phyloP scores from a whole-genome alignment of 2,113 vertebrate species.

The Paramisgurnus dabryanus region DNA sequence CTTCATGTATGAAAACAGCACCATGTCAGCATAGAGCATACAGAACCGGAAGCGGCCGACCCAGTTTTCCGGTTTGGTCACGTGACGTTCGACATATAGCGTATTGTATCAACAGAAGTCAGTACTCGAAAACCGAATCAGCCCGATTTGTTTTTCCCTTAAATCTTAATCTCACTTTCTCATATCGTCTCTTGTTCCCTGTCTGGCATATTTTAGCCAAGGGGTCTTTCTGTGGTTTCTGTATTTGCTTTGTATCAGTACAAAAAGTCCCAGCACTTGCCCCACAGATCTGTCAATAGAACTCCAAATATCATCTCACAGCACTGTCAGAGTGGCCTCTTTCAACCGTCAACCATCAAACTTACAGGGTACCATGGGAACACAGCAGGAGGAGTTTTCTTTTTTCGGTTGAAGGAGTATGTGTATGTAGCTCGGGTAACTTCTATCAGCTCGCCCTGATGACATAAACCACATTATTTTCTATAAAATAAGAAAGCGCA shows the following conservation, averaged over 20 bases:
- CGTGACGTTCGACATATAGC: too few species aligned
- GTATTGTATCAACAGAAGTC: neutral
- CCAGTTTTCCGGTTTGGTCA: too few species aligned
- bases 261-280: constrained; percentile 14
- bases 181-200: neutral
- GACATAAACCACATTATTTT: constrained; percentile 19
- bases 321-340: constrained; percentile 9
- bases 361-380: constrained; percentile 2
- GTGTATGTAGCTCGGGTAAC: constrained; percentile 5
- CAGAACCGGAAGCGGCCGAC: too few species aligned
- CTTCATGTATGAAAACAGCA: too few species aligned
- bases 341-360: constrained; percentile 40
- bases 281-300: constrained; percentile 31
- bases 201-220: constrained; percentile 30
- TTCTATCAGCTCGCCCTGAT: neutral
- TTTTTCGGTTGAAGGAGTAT: neutral
- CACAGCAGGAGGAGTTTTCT: neutral
- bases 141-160: neutral
- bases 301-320: constrained; percentile 29
- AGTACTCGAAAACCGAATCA: neutral
- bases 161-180: neutral
- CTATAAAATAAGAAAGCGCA: constrained; percentile 15
- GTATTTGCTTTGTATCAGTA: constrained; percentile 46
- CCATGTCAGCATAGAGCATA: too few species aligned
- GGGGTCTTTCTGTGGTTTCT: constrained; percentile 37